These are phyloP conservation scores for Philopotamus ludificatus DNA, from an alignment of 1,140 invertebrate genomes.

Conservation along the genomic window DNA sequence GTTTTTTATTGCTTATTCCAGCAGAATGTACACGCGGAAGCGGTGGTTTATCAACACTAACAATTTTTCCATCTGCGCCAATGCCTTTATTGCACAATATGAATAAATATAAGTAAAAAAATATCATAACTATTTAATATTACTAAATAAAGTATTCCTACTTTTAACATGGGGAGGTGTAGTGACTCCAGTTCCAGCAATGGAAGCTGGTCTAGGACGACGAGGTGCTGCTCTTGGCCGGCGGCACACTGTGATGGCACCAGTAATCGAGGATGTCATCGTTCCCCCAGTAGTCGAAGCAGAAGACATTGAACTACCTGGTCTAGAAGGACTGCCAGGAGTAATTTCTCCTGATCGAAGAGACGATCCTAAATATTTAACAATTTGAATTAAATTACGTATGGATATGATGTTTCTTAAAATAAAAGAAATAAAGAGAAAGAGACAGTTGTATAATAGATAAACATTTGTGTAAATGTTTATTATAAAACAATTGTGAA, in stretches of 20 bases:
- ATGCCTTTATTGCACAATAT: constrained; percentile 26
- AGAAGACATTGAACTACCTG: constrained; percentile 73
- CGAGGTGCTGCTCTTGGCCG: constrained; percentile 62
- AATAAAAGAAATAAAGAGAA: too few species aligned
- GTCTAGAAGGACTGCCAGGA: constrained; percentile 72
- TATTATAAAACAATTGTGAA: too few species aligned
- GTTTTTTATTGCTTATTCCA: constrained; percentile 21
- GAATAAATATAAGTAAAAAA: neutral
- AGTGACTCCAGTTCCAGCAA: constrained; percentile 80
- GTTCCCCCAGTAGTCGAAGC: constrained; percentile 46
- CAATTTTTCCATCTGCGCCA: constrained; percentile 33
- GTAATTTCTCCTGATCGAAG: constrained; percentile 70
- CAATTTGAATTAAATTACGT: too few species aligned
- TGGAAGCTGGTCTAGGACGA: constrained; percentile 76
- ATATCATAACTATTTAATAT: neutral
- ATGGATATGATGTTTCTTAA: too few species aligned
- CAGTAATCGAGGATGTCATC: constrained; percentile 41
- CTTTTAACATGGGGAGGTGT: constrained; percentile 45
- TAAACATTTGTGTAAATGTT: too few species aligned
- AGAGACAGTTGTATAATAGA: too few species aligned
- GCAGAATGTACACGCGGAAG: constrained; percentile 37
- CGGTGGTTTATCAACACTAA: constrained; percentile 39
- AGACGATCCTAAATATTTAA: constrained; percentile 55
- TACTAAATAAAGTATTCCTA: constrained; percentile 23
- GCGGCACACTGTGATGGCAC: constrained; percentile 56